Conservation (phyloP, 2,797 vertebrate species). For the Falco concolor region DNA sequence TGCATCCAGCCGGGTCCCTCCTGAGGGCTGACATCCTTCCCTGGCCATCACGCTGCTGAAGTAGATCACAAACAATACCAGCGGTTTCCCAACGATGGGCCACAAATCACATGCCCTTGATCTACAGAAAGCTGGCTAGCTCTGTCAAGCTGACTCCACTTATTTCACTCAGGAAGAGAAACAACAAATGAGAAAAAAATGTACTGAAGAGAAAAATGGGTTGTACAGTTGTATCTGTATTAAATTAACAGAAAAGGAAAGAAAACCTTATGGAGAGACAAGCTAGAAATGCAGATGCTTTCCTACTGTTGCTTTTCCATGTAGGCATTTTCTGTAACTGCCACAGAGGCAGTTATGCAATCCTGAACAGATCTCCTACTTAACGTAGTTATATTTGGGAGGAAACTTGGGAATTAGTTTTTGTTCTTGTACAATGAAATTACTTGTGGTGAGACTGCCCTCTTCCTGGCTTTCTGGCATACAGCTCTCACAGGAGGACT, state of each 20-base stretch:
- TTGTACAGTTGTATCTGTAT: neutral
- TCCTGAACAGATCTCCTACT: neutral
- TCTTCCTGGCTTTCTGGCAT: neutral
- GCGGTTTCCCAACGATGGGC: neutral
- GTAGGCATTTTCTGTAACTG: neutral
- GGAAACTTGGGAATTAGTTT: neutral
- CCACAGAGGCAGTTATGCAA: neutral
- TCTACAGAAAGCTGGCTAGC: neutral
- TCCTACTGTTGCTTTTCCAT: neutral
- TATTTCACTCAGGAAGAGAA: neutral
- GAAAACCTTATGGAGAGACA: neutral
- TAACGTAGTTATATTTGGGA: neutral
- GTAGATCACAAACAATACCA: neutral
- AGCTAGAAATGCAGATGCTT: neutral
- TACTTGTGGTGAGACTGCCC: neutral
- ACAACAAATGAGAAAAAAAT: neutral
- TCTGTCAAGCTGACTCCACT: neutral
- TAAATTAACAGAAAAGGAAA: neutral
- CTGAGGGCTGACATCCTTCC: neutral
- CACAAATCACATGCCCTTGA: slow-evolving; percentile 8
- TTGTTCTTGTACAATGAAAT: neutral
- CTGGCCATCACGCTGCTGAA: neutral
- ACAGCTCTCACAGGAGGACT: neutral
- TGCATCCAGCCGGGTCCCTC: neutral
- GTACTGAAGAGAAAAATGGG: neutral